Percentiles rank a stretch among this genome's conserved stretches.
Evolutionary conservation across 2,888 invertebrate species (phyloP).

Genomic region (Temnothorax rugatulus): DNA sequence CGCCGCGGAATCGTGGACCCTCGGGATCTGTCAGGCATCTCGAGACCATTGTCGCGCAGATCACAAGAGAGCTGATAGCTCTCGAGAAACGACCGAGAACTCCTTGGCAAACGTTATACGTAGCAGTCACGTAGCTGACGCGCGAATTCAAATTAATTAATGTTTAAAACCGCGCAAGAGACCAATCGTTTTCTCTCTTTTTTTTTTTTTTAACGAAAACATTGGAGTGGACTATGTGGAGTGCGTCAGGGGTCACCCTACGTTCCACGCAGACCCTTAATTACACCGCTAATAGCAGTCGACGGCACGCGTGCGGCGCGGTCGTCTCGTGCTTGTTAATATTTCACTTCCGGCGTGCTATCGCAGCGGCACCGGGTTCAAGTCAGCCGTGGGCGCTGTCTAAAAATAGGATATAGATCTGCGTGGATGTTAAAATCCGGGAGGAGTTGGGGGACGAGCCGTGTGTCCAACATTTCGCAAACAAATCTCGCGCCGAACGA

Average conservation of each 20-base stretch:
- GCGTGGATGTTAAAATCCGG: slow-evolving; percentile 29
- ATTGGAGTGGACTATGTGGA: no score
- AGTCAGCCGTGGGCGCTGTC: slow-evolving; percentile 35
- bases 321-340: slow-evolving; percentile 36
- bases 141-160: background rate
- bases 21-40: background rate
- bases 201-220: no score
- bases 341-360: slow-evolving; percentile 38
- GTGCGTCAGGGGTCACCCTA: background rate
- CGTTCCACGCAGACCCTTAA: background rate
- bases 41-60: background rate
- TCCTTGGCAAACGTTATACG: no score
- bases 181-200: no score
- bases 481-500: slow-evolving; percentile 11
- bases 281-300: background rate
- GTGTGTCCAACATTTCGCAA: slow-evolving; percentile 12
- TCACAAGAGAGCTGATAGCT: no score
- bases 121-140: no score
- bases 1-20: background rate
- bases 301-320: background rate
- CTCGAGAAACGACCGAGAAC: no score
- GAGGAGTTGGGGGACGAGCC: slow-evolving; percentile 21
- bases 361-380: slow-evolving; percentile 19
- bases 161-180: background rate
- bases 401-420: slow-evolving; percentile 54